A percentile compares a stretch with the other conserved stretches of the same genome.
Conservation (phyloP, 2,797 vertebrate species). For the Aphelocoma californica region DNA sequence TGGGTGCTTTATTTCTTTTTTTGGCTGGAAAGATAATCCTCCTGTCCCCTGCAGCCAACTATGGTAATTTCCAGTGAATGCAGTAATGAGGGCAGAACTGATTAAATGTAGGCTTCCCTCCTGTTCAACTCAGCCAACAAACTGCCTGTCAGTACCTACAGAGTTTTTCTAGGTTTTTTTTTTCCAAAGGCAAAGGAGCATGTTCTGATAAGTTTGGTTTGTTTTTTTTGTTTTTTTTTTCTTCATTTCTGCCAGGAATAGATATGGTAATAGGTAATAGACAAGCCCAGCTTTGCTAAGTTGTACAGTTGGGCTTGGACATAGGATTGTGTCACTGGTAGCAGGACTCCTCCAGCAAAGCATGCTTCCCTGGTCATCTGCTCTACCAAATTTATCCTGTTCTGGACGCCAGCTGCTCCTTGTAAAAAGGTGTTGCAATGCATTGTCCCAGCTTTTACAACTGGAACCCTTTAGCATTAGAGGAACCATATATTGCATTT, state of each 20-base stretch:
- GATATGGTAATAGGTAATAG: not conserved
- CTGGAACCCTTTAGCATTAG: not conserved
- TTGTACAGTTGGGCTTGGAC: not conserved
- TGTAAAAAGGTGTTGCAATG: not conserved
- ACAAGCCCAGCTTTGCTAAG: not conserved
- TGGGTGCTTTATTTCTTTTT: constrained; percentile 49
- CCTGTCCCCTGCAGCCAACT: constrained; percentile 60
- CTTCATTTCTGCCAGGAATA: not conserved
- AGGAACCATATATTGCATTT: not conserved
- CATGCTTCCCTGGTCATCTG: not conserved
- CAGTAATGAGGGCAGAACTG: constrained; percentile 60
- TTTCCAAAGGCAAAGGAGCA: not conserved
- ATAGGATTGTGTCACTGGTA: not conserved
- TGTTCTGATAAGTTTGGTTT: not conserved
- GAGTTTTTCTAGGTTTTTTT: not conserved
- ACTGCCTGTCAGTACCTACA: not conserved
- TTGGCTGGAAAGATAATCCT: constrained; percentile 54
- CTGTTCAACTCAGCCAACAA: constrained; percentile 39
- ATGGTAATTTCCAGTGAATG: constrained; percentile 55
- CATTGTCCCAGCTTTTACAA: not conserved
- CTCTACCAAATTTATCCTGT: not conserved
- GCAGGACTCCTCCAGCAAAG: not conserved
- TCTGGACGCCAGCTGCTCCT: not conserved
- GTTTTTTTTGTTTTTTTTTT: too few relatives aligned
- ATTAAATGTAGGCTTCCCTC: constrained; percentile 53